These are phyloP conservation scores for Thera obeliscata DNA, from an alignment of 2,888 invertebrate genomes.

Conservation along the genomic window DNA sequence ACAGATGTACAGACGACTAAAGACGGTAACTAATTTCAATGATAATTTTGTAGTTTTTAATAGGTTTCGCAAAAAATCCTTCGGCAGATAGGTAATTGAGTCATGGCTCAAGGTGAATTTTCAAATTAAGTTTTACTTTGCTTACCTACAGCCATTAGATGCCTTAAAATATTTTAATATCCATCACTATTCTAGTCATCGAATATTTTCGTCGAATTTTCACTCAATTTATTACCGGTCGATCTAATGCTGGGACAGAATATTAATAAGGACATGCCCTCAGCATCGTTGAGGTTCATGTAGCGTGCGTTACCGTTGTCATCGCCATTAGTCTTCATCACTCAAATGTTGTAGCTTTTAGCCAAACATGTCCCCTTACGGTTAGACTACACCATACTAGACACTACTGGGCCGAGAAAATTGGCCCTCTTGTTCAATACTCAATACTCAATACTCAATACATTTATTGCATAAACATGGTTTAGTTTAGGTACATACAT, in stretches of 20 bases:
- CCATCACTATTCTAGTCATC: no score
- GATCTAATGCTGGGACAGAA: neutral
- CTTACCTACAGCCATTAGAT: no score
- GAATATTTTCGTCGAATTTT: neutral
- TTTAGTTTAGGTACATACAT: no score
- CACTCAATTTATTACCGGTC: neutral
- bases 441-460: no score
- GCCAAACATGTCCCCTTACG: slow-evolving; percentile 22
- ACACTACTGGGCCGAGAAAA: neutral
- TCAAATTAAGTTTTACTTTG: no score
- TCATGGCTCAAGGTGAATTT: no score
- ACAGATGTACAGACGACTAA: neutral
- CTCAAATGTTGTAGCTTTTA: slow-evolving; percentile 25
- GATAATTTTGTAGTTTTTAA: no score
- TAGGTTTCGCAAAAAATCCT: no score
- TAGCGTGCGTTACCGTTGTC: slow-evolving; percentile 12
- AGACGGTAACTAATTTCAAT: neutral
- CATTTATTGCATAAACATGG: no score
- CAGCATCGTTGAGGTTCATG: slow-evolving; percentile 3
- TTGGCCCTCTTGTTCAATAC: neutral
- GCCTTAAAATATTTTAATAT: no score
- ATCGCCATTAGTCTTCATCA: slow-evolving; percentile 27
- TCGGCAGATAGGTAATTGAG: no score
- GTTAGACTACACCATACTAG: neutral
- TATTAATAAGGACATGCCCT: slow-evolving; percentile 1